A percentile compares a stretch with the other conserved stretches of the same genome.
These are phyloP conservation scores for Lepus europaeus DNA, from an alignment of 2,113 vertebrate species.

Conservation along the genomic window DNA sequence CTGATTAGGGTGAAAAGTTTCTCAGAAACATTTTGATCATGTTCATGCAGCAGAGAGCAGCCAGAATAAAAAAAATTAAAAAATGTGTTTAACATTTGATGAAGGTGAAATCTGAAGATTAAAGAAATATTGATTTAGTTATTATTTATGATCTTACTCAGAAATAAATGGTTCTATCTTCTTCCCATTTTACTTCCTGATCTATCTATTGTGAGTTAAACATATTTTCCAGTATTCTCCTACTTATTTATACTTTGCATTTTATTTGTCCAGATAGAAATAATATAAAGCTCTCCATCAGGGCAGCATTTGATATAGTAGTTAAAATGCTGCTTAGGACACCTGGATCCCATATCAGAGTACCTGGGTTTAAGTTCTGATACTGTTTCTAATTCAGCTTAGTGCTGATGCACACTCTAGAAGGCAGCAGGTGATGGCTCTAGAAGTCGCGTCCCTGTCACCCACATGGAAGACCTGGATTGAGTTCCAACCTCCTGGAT, in stretches of 20 bases:
- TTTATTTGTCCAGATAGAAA: neutral
- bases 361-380: too few species aligned
- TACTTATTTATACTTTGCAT: neutral
- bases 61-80: neutral
- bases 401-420: too few species aligned
- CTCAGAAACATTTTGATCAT: neutral
- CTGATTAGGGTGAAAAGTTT: neutral
- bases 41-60: neutral
- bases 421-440: too few species aligned
- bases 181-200: neutral
- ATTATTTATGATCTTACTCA: neutral
- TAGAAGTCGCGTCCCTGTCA: too few species aligned
- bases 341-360: too few species aligned
- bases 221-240: neutral
- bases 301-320: too few species aligned
- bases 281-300: neutral
- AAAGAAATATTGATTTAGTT: neutral
- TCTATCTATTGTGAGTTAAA: neutral
- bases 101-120: neutral
- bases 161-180: neutral
- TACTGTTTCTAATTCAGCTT: too few species aligned
- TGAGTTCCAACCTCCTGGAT: too few species aligned
- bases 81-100: neutral
- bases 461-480: too few species aligned
- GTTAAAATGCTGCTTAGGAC: too few species aligned